These are phyloP conservation scores for Platalea minor DNA, from an alignment of 2,797 vertebrate species.

Conservation along the genomic window DNA sequence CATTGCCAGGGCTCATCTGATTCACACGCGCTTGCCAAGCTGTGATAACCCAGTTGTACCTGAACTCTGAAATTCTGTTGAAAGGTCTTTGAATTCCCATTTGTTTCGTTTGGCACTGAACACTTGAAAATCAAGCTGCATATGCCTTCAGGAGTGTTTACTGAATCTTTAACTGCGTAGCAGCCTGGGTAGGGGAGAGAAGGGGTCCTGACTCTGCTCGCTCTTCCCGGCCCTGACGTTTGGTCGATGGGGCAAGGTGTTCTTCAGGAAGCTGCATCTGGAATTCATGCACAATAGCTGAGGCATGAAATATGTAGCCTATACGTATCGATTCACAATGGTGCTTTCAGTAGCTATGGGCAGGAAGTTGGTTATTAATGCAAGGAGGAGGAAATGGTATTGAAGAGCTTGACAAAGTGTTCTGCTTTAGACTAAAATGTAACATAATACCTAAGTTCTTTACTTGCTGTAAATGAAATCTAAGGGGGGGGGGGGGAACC, in stretches of 20 bases:
- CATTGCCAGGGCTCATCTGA: not conserved
- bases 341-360: slow-evolving; percentile 15
- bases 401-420: not conserved
- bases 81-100: not conserved
- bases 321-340: not conserved
- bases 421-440: not conserved
- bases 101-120: not conserved
- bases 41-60: not conserved
- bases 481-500: not conserved
- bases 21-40: not conserved
- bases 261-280: slow-evolving; percentile 32
- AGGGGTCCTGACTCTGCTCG: not conserved
- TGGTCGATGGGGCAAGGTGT: not conserved
- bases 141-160: not conserved
- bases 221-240: not conserved
- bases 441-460: not conserved
- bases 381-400: slow-evolving; percentile 1
- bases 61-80: not conserved
- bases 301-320: not conserved
- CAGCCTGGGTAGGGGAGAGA: not conserved
- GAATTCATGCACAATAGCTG: not conserved
- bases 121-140: not conserved
- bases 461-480: not conserved
- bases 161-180: not conserved
- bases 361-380: slow-evolving; percentile 6